Base-by-base conservation (phyloP, 2,888 invertebrate genomes). In the Nemotelus pantherinus region DNA sequence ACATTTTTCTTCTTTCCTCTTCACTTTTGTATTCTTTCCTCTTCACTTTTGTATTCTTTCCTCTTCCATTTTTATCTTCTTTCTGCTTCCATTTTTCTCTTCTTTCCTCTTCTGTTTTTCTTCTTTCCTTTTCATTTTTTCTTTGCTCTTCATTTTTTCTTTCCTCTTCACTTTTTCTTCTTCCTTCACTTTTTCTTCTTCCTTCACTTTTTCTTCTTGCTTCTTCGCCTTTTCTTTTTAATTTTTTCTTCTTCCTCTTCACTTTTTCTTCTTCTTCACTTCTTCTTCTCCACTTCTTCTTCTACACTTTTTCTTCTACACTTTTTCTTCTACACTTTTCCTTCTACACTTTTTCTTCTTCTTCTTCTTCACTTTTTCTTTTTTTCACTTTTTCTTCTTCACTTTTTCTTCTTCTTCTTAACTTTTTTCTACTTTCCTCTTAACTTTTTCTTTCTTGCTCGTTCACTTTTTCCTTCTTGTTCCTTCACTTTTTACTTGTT, bases 31-130 rank as follows among this genome's bases (percentile, higher is more conserved):
- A n/a, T n/a, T n/a, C n/a, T n/a, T n/a, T n/a, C n/a, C n/a, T n/a
- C n/a, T n/a, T n/a, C n/a, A n/a, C n/a, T n/a, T n/a, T n/a, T n/a
- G n/a, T n/a, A n/a, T n/a, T n/a, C n/a, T n/a, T n/a, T n/a, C n/a
- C n/a, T n/a, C n/a, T n/a, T n/a, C n/a, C n/a, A n/a, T n/a, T n/a
- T n/a, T n/a, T n/a, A n/a, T n/a, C n/a, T n/a, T n/a, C n/a, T n/a
- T n/a, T n/a, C n/a, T n/a, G n/a, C n/a, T n/a, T n/a, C n/a, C n/a
- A n/a, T n/a, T n/a, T n/a, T n/a, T n/a, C n/a, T 68, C 47, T 48
- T 68, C 10, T 47, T 25, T 68, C 68, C 39, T 48, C 68, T 68
- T 68, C 25, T 25, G 50, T n/a, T 25, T 25, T 50, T 50, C 50
- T 50, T 50, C 50, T 9, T 50, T 50, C 5, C 41, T 44, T 2